Conservation (phyloP, 2,888 invertebrate species). For the Minunthozetes semirufus region DNA sequence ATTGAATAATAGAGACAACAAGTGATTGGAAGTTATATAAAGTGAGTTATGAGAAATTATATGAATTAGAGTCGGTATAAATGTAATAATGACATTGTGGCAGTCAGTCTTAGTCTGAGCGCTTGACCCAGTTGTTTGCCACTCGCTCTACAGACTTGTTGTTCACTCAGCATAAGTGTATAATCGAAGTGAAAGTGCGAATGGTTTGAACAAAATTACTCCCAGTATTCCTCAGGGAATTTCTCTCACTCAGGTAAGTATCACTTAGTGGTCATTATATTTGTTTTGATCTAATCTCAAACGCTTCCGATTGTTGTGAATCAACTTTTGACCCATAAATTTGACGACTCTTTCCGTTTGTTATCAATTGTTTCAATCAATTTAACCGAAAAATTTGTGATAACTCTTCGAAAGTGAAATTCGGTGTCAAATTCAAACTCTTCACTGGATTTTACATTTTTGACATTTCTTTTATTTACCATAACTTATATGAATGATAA, state of each 20-base stretch:
- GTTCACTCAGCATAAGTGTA: too few relatives aligned
- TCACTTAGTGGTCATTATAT: not conserved
- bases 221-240: conserved; percentile 6
- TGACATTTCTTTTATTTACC: too few relatives aligned
- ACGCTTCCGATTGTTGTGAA: not conserved
- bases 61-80: not conserved
- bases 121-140: not conserved
- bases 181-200: conserved; percentile 11
- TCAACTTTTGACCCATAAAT: conserved; percentile 3
- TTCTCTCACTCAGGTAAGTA: conserved; percentile 9
- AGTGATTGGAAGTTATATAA: not conserved
- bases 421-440: too few relatives aligned
- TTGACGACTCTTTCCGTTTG: not conserved
- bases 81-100: conserved; percentile 21
- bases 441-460: too few relatives aligned
- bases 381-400: not conserved
- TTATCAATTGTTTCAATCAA: not conserved
- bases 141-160: not conserved
- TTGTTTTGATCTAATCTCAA: not conserved
- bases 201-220: conserved; percentile 7
- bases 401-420: too few relatives aligned
- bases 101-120: not conserved
- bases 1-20: not conserved
- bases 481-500: too few relatives aligned
- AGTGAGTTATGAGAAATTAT: not conserved